Base-by-base conservation (phyloP, 2,797 vertebrate genomes). In the Gymnodraco acuticeps region DNA sequence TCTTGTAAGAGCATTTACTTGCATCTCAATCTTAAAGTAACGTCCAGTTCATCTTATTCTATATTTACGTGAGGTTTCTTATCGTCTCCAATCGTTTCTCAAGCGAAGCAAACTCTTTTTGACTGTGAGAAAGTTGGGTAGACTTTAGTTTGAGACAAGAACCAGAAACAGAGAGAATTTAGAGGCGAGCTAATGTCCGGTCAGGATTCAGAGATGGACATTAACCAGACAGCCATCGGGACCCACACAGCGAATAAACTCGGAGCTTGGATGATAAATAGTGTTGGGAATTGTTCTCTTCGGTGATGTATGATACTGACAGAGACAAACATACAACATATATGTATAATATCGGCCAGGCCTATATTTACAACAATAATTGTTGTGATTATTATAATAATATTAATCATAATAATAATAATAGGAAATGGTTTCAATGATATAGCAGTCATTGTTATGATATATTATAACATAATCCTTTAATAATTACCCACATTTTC, bases 111-210 rank as follows among this genome's bases (percentile, higher is more conserved):
- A 59, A 4, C 4, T n/a, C 45, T 31, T 27, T 63, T 53, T 69
- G 23, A 64, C 73, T 82, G 83, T 85, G 89, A 86, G 86, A 90
- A 88, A 86, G 68, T 65, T 31, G 63, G 23, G 45, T 61, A 69
- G 78, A 84, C 82, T 82, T 77, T 51, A 54, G 58, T 47, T 77
- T 71, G 76, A 92, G 93, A 94, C 90, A 76, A 88, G 84, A 92
- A 87, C 77, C 93, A 93, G 92, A 94, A 92, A 81, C 91, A 74
- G 80, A 53, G 77, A 89, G 77, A 90, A 90, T 88, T 82, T 77
- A 75, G 80, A 85, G 85, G 73, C 80, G 71, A 82, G 82, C 75
- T 81, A 75, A 92, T 91, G 88, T 90, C 86, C 89, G 87, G 87
- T 85, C 86, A 85, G 87, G 80, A 87, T 85, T 88, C 76, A 83